phyloP scores from a whole-genome alignment of 2,797 vertebrate genomes.

The Phrynocephalus forsythii region DNA sequence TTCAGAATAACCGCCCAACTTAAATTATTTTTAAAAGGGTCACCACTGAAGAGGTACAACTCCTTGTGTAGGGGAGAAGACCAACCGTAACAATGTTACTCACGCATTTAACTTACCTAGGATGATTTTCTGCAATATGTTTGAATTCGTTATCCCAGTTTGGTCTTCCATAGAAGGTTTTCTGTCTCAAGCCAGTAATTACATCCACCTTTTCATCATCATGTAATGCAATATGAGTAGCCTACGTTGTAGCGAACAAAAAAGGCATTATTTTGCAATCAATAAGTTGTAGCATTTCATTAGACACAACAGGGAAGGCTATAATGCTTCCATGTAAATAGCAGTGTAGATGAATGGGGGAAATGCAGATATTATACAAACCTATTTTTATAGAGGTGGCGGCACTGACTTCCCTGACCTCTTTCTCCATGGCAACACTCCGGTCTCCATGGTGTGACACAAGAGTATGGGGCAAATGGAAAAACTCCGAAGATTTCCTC shows the following conservation, averaged over 20 bases:
- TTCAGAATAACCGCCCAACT: slow-evolving; percentile 71
- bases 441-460: too few relatives aligned
- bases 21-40: slow-evolving; percentile 78
- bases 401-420: background rate
- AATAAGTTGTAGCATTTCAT: slow-evolving; percentile 3
- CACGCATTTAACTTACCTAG: slow-evolving; percentile 74
- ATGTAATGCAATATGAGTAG: slow-evolving; percentile 81
- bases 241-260: slow-evolving; percentile 72
- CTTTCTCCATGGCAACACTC: background rate
- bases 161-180: slow-evolving; percentile 83
- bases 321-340: background rate
- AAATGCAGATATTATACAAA: slow-evolving; percentile 7
- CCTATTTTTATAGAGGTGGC: background rate
- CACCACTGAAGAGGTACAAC: slow-evolving; percentile 70
- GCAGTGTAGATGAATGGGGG: background rate
- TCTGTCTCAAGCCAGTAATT: slow-evolving; percentile 83
- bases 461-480: background rate
- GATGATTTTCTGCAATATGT: slow-evolving; percentile 77
- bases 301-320: slow-evolving; percentile 40
- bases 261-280: slow-evolving; percentile 53
- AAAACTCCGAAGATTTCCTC: background rate
- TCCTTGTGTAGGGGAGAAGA: slow-evolving; percentile 48
- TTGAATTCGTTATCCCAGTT: slow-evolving; percentile 84
- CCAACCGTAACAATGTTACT: slow-evolving; percentile 53
- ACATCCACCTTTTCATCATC: slow-evolving; percentile 78